phyloP scores from a whole-genome alignment of 2,888 invertebrate genomes.

The Lasius platythorax region DNA sequence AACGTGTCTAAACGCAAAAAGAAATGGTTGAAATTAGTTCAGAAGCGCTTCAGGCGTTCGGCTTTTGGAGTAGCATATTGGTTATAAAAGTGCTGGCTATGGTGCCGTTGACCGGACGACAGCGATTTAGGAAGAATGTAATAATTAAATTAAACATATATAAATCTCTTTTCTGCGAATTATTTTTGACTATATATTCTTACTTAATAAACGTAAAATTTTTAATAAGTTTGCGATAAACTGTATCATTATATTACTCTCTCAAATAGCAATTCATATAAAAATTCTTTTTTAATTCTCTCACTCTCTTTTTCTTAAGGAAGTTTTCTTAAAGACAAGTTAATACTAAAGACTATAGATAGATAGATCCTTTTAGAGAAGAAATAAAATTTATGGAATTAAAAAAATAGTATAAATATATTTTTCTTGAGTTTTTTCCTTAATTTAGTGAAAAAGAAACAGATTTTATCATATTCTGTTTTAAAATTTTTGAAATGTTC shows the following conservation, averaged over 20 bases:
- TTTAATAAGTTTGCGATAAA: background rate
- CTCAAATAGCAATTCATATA: too few species aligned
- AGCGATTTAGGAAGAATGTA: slow-evolving; percentile 75
- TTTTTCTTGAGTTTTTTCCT: background rate
- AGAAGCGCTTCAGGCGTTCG: slow-evolving; percentile 75
- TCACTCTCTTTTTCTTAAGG: too few species aligned
- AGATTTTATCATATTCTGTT: background rate
- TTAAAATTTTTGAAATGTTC: background rate
- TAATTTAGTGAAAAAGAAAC: background rate
- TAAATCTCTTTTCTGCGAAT: background rate
- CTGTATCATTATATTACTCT: background rate
- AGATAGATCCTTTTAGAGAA: background rate
- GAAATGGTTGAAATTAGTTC: slow-evolving; percentile 46
- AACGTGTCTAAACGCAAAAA: background rate
- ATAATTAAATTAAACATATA: background rate
- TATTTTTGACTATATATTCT: background rate
- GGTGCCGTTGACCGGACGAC: slow-evolving; percentile 70
- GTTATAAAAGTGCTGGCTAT: slow-evolving; percentile 77
- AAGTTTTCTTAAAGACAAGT: too few species aligned
- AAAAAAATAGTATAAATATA: background rate
- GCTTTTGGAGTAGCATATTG: slow-evolving; percentile 79
- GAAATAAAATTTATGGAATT: background rate
- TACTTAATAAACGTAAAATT: background rate
- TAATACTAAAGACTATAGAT: background rate
- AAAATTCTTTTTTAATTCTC: too few species aligned